These are phyloP conservation scores for Thymallus thymallus DNA, from an alignment of 2,113 vertebrate genomes.

Conservation along the genomic window DNA sequence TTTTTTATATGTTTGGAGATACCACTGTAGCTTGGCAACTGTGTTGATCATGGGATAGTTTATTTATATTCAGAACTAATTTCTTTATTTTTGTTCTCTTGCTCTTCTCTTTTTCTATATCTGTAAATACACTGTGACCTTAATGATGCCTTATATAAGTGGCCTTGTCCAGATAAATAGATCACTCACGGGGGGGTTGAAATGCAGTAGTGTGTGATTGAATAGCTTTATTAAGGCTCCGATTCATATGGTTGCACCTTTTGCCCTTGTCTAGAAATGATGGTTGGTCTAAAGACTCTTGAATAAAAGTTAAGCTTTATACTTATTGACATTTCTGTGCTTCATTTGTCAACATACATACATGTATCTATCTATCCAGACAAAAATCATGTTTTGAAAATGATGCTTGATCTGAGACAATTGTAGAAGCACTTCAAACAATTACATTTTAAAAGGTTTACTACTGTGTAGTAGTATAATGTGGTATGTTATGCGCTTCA, in stretches of 20 bases:
- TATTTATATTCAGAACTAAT: conserved; percentile 81
- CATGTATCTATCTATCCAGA: conserved; percentile 5
- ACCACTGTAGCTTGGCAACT: conserved; percentile 92
- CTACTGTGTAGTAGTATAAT: conserved; percentile 66
- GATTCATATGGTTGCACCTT: conserved; percentile 85
- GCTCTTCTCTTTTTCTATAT: conserved; percentile 83
- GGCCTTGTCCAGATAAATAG: conserved; percentile 81
- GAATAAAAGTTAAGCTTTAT: conserved; percentile 50
- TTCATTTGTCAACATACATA: conserved; percentile 30
- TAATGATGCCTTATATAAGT: conserved; percentile 98
- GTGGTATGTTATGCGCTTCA: conserved; percentile 27
- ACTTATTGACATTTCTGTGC: conserved; percentile 46
- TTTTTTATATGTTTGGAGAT: conserved; percentile 75
- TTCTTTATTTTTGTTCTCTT: conserved; percentile 33
- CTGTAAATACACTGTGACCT: conserved; percentile 98
- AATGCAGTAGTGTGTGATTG: conserved; percentile 81
- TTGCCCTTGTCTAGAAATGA: conserved; percentile 13
- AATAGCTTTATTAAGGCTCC: conserved; percentile 91
- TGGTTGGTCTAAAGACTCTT: conserved; percentile 38
- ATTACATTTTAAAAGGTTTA: conserved; percentile 42
- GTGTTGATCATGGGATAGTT: conserved; percentile 84
- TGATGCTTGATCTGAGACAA: conserved; percentile 31
- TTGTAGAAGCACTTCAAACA: conserved; percentile 39
- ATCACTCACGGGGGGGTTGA: conserved; percentile 64
- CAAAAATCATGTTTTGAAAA: conserved; percentile 27